Base-by-base conservation (phyloP, 2,888 invertebrate species). In the Tiliacea citrago region DNA sequence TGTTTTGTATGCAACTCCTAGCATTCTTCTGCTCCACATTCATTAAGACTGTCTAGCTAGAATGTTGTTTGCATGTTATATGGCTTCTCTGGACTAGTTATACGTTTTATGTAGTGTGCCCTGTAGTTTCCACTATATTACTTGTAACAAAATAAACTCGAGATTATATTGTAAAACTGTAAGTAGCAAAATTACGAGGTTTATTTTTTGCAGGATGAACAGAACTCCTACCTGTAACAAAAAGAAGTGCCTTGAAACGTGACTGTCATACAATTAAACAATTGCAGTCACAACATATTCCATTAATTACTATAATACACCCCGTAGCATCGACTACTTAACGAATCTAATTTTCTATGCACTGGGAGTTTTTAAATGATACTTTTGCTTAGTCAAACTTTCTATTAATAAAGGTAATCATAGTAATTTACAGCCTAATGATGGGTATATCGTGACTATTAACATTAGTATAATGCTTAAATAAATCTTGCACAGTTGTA, bases 1-100 rank as follows among this genome's bases (percentile, higher is more conserved):
- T 58, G 24, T 70, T 82, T 73, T 73, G 68, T 63, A 74, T 76
- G 83, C 83, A 80, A 72, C 42, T 66, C 73, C 73, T 73, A 12
- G 69, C 13, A 67, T 76, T 67, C 39, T 67, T 61, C 35, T 76
- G 73, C 72, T 71, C 71, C 61, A 66, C 57, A 79, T 79, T 83
- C 53, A 68, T 83, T 71, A 68, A 47, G 13, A 24, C 49, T 58
- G 12, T 47, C 58, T 66, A 51, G 61, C 58, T 66, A 51, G 61
- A 55, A 73, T 79, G 21, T 68, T 35, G 24, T 70, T 68, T 75
- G 61, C 39, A 69, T 72, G 1, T 65, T 9, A 29, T 62, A 60
- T 8, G 62, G 47, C 24, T 55, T 66, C 62, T 42, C 10, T 55
- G 42, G 68, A 24, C 12, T 61, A 29, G 16, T 45, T 47, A 18